phyloP scores from a whole-genome alignment of 1,140 invertebrate genomes.

The Ips typographus region DNA sequence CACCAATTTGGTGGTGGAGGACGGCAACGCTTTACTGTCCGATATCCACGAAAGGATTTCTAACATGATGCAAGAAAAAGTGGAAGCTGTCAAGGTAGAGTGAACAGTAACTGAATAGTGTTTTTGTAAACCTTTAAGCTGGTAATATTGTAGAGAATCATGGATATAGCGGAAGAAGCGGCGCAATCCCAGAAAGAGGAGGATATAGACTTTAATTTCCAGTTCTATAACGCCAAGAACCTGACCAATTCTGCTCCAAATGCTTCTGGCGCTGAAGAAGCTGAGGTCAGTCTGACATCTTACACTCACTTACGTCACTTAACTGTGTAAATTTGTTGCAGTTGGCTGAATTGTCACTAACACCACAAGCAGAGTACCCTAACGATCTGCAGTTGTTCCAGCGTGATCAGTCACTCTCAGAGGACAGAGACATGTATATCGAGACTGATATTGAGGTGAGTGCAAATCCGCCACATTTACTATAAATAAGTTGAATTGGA shows the following conservation, averaged over 20 bases:
- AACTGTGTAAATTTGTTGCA: too few relatives aligned
- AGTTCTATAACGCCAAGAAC: constrained; percentile 75
- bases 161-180: constrained; percentile 77
- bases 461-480: neutral
- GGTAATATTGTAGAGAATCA: constrained; percentile 63
- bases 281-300: constrained; percentile 17
- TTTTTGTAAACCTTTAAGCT: neutral
- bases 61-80: constrained; percentile 81
- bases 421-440: constrained; percentile 44
- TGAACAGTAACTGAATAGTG: neutral
- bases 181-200: constrained; percentile 63
- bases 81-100: constrained; percentile 74
- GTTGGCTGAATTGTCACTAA: too few relatives aligned
- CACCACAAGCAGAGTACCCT: neutral
- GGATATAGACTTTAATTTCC: constrained; percentile 64
- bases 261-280: constrained; percentile 35
- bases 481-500: neutral
- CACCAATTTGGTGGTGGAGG: constrained; percentile 66
- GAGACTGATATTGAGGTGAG: constrained; percentile 41
- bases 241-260: constrained; percentile 55
- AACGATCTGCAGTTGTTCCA: constrained; percentile 33
- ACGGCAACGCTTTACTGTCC: constrained; percentile 70
- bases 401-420: constrained; percentile 39
- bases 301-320: too few relatives aligned
- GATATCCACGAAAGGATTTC: constrained; percentile 77